These are phyloP conservation scores for Petaurus breviceps DNA, from an alignment of 2,113 vertebrate genomes.

Conservation along the genomic window DNA sequence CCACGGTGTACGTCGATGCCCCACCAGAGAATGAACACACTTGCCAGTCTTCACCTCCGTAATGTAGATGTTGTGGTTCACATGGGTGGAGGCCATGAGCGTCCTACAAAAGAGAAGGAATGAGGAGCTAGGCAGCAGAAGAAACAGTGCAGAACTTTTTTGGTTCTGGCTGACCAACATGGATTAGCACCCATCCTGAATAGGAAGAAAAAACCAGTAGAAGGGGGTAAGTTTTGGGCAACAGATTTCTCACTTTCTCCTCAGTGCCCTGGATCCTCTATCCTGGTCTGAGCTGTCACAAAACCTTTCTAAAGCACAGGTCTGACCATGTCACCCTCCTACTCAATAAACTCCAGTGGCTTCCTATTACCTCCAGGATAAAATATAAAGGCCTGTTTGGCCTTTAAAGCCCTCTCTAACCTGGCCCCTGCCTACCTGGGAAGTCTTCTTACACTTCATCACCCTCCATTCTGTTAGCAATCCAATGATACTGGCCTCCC, in stretches of 20 bases:
- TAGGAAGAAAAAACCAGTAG: no score
- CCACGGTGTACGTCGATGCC: slow-evolving; percentile 98
- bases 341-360: neutral
- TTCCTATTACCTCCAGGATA: neutral
- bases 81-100: slow-evolving; percentile 98
- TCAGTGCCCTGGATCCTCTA: neutral
- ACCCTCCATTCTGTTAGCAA: neutral
- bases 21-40: slow-evolving; percentile 97
- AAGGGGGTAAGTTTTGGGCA: neutral
- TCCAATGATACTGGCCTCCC: neutral
- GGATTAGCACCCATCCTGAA: neutral
- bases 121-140: slow-evolving; percentile 31
- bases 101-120: slow-evolving; percentile 85
- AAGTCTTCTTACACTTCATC: neutral
- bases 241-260: neutral
- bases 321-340: neutral
- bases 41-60: slow-evolving; percentile 99
- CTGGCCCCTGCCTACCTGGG: neutral
- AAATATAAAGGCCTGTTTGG: neutral
- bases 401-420: neutral
- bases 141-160: neutral
- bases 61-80: slow-evolving; percentile 99
- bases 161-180: neutral
- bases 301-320: neutral
- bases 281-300: neutral